phyloP scores from a whole-genome alignment of 2,888 invertebrate genomes.

The Catocala sponsa region DNA sequence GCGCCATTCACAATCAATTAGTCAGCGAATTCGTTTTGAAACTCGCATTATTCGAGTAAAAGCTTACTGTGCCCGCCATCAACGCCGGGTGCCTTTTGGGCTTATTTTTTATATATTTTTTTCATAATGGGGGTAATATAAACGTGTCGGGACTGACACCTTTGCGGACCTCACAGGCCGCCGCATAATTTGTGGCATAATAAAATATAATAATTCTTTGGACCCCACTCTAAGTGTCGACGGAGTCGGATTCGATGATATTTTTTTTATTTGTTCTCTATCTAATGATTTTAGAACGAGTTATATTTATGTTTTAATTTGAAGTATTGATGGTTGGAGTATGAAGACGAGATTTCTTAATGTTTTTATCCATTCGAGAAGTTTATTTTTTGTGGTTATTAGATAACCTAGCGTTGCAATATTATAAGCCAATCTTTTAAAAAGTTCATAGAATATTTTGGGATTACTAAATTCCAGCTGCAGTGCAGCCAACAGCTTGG shows the following conservation, averaged over 20 bases:
- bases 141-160: conserved; percentile 85
- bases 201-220: conserved; percentile 79
- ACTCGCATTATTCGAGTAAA: conserved; percentile 75
- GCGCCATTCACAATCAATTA: conserved; percentile 80
- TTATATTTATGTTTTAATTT: conserved; percentile 56
- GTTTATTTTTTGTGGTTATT: not conserved
- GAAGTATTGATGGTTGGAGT: conserved; percentile 14
- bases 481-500: too few relatives aligned
- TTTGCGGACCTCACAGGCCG: conserved; percentile 84
- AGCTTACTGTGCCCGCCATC: conserved; percentile 64
- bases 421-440: too few relatives aligned
- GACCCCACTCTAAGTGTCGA: conserved; percentile 60
- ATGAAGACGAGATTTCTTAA: conserved; percentile 25
- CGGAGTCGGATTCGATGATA: conserved; percentile 53
- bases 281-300: conserved; percentile 48
- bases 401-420: too few relatives aligned
- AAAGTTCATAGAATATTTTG: too few relatives aligned
- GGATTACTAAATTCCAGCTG: too few relatives aligned
- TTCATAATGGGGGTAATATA: conserved; percentile 83
- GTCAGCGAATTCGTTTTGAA: conserved; percentile 78
- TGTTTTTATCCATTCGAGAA: not conserved
- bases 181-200: conserved; percentile 81
- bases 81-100: conserved; percentile 74
- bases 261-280: conserved; percentile 46
- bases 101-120: conserved; percentile 67